These are phyloP conservation scores for Myotis findleyi DNA, from an alignment of 2,797 vertebrate genomes.

Conservation along the genomic window DNA sequence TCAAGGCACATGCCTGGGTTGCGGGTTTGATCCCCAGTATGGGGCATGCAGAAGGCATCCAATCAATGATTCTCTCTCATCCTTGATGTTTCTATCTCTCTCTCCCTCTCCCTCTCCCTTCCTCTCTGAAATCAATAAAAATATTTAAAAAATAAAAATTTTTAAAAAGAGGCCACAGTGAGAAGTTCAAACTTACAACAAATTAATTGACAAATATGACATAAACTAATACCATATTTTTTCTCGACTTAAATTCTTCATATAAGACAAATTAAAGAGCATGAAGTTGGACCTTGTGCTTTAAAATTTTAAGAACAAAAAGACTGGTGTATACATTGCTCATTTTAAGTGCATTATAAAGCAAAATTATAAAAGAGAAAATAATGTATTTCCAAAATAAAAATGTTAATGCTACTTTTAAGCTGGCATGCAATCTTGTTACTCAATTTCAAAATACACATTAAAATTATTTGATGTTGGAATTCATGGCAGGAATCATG, in stretches of 20 bases:
- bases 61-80: too few species aligned
- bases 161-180: not conserved
- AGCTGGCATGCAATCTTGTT: not conserved
- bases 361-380: not conserved
- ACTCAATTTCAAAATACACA: conserved; percentile 32
- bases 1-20: too few species aligned
- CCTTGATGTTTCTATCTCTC: too few species aligned
- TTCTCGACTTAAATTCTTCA: conserved; percentile 10
- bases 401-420: not conserved
- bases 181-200: not conserved
- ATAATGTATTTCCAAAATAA: not conserved
- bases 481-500: conserved; percentile 40
- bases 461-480: conserved; percentile 51
- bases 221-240: not conserved
- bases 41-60: too few species aligned
- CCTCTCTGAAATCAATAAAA: too few species aligned
- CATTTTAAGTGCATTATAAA: conserved; percentile 7
- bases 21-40: too few species aligned
- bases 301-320: not conserved
- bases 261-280: conserved; percentile 5
- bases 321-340: not conserved
- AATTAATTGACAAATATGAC: not conserved
- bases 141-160: too few species aligned
- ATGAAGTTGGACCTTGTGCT: not conserved
- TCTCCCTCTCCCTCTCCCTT: too few species aligned